These are phyloP conservation scores for Trisateles emortualis DNA, from an alignment of 2,888 invertebrate genomes.

Conservation along the genomic window DNA sequence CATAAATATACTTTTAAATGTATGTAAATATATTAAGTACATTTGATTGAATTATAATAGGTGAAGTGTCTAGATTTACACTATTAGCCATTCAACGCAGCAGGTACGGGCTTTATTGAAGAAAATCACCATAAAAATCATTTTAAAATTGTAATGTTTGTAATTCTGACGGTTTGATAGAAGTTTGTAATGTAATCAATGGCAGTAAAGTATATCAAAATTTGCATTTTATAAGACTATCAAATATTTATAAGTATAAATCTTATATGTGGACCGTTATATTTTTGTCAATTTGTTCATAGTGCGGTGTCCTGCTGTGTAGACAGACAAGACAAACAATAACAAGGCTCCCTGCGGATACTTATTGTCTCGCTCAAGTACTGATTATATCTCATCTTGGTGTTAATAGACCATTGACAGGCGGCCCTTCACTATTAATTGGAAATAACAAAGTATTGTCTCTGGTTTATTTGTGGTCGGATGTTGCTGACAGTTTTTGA, in stretches of 20 bases:
- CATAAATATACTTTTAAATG: slow-evolving; percentile 34
- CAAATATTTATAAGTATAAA: slow-evolving; percentile 42
- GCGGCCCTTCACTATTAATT: slow-evolving; percentile 60
- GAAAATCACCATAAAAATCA: slow-evolving; percentile 28
- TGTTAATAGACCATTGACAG: slow-evolving; percentile 75
- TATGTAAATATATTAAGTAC: slow-evolving; percentile 32
- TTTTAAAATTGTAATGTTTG: slow-evolving; percentile 20
- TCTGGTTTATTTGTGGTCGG: slow-evolving; percentile 26
- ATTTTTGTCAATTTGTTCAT: slow-evolving; percentile 74
- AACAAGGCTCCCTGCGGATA: slow-evolving; percentile 72
- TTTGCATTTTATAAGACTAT: slow-evolving; percentile 45
- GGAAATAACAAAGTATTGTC: slow-evolving; percentile 48
- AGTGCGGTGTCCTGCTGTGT: slow-evolving; percentile 67
- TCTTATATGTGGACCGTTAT: slow-evolving; percentile 51
- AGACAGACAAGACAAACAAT: slow-evolving; percentile 75
- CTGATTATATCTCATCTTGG: slow-evolving; percentile 74
- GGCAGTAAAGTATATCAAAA: slow-evolving; percentile 30
- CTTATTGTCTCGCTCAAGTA: slow-evolving; percentile 72
- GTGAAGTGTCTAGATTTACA: slow-evolving; percentile 37
- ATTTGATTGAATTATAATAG: slow-evolving; percentile 41
- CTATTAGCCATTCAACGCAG: slow-evolving; percentile 34
- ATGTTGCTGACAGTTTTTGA: slow-evolving; percentile 40
- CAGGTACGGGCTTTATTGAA: slow-evolving; percentile 26
- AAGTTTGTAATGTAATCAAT: slow-evolving; percentile 38
- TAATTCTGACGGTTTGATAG: slow-evolving; percentile 28